Percentiles rank a stretch among this genome's conserved stretches.
Conservation (phyloP, 2,113 vertebrate genomes). For the Phylloscopus trochiloides region DNA sequence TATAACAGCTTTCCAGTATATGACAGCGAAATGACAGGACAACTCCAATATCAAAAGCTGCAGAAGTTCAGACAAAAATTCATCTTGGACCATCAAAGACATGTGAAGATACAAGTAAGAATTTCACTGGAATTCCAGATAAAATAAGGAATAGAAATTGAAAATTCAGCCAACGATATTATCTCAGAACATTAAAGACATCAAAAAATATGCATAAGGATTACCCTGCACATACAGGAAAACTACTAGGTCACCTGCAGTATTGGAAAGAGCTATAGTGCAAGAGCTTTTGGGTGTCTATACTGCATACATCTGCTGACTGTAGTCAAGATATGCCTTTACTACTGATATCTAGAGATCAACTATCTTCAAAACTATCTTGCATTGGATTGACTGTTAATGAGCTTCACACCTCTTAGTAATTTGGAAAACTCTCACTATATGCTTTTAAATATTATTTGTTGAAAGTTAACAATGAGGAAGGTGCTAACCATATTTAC, state of each 20-base stretch:
- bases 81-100: not conserved
- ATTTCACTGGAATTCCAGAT: not conserved
- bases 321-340: not conserved
- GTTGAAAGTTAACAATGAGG: not conserved
- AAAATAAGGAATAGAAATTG: not conserved
- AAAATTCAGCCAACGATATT: not conserved
- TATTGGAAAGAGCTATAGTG: not conserved
- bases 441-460: not conserved
- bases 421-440: not conserved
- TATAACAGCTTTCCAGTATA: not conserved
- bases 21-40: not conserved
- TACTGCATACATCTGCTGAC: not conserved
- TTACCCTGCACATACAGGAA: not conserved
- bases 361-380: not conserved
- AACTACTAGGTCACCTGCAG: not conserved
- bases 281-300: not conserved
- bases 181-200: not conserved
- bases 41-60: not conserved
- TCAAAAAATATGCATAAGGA: not conserved
- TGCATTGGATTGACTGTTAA: not conserved
- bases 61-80: not conserved
- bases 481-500: not conserved
- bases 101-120: not conserved
- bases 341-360: not conserved
- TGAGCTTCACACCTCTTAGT: not conserved